Percentiles rank a stretch among this genome's conserved stretches.
Evolutionary conservation across 2,113 vertebrate genomes (phyloP).

Genomic region (Myrmecophaga tridactyla): DNA sequence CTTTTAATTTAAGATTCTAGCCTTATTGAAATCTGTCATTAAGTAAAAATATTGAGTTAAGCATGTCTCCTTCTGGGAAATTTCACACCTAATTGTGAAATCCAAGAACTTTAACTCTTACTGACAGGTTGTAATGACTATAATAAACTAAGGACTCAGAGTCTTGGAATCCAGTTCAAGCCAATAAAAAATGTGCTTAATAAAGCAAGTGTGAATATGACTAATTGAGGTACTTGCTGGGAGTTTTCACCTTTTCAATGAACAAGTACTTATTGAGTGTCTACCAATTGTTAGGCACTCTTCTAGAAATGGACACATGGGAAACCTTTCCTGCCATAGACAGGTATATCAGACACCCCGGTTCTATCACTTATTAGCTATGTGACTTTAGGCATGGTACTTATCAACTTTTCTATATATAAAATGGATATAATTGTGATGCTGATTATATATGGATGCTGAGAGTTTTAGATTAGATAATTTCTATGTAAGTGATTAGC

Average conservation of each 20-base stretch:
- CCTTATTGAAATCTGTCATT: neutral
- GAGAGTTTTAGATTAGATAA: neutral
- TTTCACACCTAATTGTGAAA: neutral
- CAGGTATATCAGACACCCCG: neutral
- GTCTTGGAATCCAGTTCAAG: neutral
- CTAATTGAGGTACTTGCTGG: too few species aligned
- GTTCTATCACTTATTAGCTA: neutral
- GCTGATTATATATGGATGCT: accelerated
- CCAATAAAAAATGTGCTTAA: neutral
- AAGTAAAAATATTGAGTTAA: neutral
- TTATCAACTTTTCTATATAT: neutral
- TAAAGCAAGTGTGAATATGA: neutral
- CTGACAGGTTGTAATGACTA: neutral
- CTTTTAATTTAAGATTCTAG: neutral
- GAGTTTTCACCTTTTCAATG: neutral
- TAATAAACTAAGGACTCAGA: neutral
- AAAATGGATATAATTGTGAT: neutral
- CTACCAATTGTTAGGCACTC: too few species aligned
- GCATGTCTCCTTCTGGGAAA: neutral
- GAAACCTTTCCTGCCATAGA: neutral
- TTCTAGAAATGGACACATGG: too few species aligned
- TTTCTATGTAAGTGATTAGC: neutral
- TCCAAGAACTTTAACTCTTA: neutral
- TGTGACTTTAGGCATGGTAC: neutral
- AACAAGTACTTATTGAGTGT: neutral